Evolutionary conservation across 2,797 vertebrate genomes (phyloP), one percentile per base, ranked within the genome.

Genomic region (Anguilla anguilla): DNA sequence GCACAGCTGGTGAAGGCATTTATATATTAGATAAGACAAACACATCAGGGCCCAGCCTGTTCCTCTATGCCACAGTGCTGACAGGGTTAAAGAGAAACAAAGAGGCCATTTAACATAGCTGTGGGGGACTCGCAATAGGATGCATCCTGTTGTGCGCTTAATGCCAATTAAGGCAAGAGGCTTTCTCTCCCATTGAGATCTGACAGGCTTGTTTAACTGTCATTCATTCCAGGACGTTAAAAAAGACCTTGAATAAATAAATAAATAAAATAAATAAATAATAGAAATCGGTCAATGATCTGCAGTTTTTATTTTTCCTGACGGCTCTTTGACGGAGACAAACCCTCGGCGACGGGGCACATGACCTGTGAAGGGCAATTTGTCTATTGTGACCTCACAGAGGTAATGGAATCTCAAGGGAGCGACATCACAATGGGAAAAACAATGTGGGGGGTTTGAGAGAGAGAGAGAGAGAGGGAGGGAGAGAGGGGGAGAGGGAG

Each of bases 201-300:
- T 64, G 87, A 67, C 74, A 67, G 74, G 67, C 87, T 55, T 83
- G 69, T 88, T 85, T 85, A 72, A 64, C 84, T 85, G 84, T 53
- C 72, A 82, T 59, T 88, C 53, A 35, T 64, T 88, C 74, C 57
- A 28, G 74, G n/a, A 61, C 17, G 57, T 67, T 53, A 86, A 67
- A 64, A 49, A 82, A 53, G 43, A 85, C 17, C 25, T n/a, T 69
- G 25, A 11, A n/a, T n/a, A 46, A 69, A n/a, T n/a, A 83, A 49
- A 51, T 1, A 81, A 35, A 83, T n/a, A 83, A 79, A 83, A 69
- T 83, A 13, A 28, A 79, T 17, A 72, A 43, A 74, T 46, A 84
- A 69, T 28, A 83, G 83, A 87, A 25, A 49, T 35, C 25, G 22
- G 61, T 74, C 82, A 84, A 10, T 13, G 15, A 17, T 35, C 67